Conservation (phyloP, 2,888 invertebrate genomes). For the Rotaria magnacalcarata region DNA sequence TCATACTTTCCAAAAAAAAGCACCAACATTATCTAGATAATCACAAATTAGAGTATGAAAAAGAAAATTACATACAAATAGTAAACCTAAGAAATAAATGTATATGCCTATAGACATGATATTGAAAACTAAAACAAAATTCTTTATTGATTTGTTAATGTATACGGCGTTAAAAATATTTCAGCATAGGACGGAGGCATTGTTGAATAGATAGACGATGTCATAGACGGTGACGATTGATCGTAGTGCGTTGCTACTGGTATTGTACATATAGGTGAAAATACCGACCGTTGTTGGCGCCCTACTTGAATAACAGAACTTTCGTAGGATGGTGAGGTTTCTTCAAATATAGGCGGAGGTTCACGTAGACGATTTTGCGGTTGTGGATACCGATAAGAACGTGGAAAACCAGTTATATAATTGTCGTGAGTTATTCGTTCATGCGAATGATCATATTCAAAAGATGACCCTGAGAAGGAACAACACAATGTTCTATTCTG, state of each 20-base stretch:
- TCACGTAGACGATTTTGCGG: not conserved
- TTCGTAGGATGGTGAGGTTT: not conserved
- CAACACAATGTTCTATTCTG: too few species aligned
- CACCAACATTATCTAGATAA: too few species aligned
- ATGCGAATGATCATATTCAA: not conserved
- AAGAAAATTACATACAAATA: too few species aligned
- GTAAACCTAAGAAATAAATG: too few species aligned
- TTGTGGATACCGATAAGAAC: not conserved
- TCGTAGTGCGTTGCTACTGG: not conserved
- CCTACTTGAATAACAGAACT: not conserved
- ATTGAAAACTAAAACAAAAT: too few species aligned
- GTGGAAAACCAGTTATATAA: not conserved
- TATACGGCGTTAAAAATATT: constrained; percentile 1
- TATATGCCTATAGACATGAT: too few species aligned
- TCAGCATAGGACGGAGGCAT: constrained; percentile 13
- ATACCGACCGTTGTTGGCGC: not conserved
- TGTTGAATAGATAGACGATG: not conserved
- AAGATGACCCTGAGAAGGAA: not conserved
- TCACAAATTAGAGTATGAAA: too few species aligned
- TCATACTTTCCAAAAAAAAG: too few species aligned
- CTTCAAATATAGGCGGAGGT: not conserved
- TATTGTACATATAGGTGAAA: not conserved
- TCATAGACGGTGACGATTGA: not conserved
- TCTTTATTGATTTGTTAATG: not conserved
- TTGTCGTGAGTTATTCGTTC: not conserved